These are phyloP conservation scores for Dryobates pubescens DNA, from an alignment of 2,797 vertebrate genomes.

Conservation along the genomic window DNA sequence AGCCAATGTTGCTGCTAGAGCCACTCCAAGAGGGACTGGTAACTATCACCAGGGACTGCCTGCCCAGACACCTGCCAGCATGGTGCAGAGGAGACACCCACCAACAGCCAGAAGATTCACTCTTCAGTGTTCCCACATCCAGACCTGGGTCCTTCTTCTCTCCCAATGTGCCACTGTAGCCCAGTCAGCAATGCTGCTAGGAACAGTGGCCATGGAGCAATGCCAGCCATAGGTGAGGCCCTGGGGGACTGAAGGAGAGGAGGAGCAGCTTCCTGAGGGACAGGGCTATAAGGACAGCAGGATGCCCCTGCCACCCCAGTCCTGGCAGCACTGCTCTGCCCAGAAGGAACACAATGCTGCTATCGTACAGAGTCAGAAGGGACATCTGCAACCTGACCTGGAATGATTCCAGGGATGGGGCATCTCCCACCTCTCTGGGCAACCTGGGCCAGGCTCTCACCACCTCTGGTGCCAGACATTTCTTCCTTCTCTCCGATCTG, in stretches of 20 bases:
- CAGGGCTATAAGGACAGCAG: not conserved
- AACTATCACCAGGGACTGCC: not conserved
- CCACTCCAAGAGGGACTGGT: fast-evolving
- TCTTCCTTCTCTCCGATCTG: not conserved
- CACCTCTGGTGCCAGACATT: not conserved
- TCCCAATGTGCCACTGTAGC: not conserved
- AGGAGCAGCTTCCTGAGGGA: fast-evolving
- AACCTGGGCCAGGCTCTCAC: not conserved
- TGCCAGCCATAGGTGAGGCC: too few species aligned
- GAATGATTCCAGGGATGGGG: not conserved
- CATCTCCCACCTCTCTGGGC: not conserved
- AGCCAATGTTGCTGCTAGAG: fast-evolving
- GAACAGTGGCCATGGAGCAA: not conserved
- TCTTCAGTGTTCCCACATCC: fast-evolving
- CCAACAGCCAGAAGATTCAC: fast-evolving
- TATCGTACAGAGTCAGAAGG: not conserved
- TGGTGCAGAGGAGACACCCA: fast-evolving
- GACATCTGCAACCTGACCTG: not conserved
- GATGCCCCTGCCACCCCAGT: not conserved
- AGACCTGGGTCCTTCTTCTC: not conserved
- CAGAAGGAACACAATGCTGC: not conserved
- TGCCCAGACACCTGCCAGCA: too few species aligned
- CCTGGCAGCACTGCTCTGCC: not conserved
- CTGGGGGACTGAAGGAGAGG: not conserved
- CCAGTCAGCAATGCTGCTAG: not conserved